These are phyloP conservation scores for Saturnia japonica DNA, from an alignment of 2,888 invertebrate species.

Conservation along the genomic window DNA sequence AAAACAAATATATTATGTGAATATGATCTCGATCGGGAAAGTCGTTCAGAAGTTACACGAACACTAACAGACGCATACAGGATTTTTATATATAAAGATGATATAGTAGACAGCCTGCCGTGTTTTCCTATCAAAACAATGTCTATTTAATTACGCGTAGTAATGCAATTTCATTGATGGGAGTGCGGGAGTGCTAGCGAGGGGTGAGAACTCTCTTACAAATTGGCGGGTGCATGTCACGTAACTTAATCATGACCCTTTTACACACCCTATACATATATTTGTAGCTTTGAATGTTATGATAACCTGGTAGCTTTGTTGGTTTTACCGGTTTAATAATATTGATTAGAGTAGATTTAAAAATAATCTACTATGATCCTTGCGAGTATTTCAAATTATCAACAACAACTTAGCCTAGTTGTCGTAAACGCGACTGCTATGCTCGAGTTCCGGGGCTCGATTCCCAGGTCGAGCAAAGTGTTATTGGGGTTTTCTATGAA, in stretches of 20 bases:
- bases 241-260: slow-evolving; percentile 76
- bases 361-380: too few relatives aligned
- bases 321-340: not conserved
- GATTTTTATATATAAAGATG: not conserved
- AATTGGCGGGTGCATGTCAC: slow-evolving; percentile 77
- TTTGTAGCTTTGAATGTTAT: slow-evolving; percentile 18
- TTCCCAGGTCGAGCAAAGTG: too few relatives aligned
- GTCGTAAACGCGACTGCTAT: too few relatives aligned
- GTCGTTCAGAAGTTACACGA: too few relatives aligned
- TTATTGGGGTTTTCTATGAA: too few relatives aligned
- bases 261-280: slow-evolving; percentile 45
- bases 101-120: slow-evolving; percentile 29
- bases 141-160: slow-evolving; percentile 65
- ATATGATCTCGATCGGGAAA: too few relatives aligned
- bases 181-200: slow-evolving; percentile 45
- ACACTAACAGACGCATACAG: too few relatives aligned
- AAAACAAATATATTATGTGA: too few relatives aligned
- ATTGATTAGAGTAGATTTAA: too few relatives aligned
- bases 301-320: not conserved
- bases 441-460: too few relatives aligned
- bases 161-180: slow-evolving; percentile 68
- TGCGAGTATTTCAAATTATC: too few relatives aligned
- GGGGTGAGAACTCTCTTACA: slow-evolving; percentile 58
- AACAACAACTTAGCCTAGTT: too few relatives aligned
- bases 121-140: slow-evolving; percentile 52